These are phyloP conservation scores for Trachymyrmex cornetzi DNA, from an alignment of 1,140 invertebrate species.

Conservation along the genomic window DNA sequence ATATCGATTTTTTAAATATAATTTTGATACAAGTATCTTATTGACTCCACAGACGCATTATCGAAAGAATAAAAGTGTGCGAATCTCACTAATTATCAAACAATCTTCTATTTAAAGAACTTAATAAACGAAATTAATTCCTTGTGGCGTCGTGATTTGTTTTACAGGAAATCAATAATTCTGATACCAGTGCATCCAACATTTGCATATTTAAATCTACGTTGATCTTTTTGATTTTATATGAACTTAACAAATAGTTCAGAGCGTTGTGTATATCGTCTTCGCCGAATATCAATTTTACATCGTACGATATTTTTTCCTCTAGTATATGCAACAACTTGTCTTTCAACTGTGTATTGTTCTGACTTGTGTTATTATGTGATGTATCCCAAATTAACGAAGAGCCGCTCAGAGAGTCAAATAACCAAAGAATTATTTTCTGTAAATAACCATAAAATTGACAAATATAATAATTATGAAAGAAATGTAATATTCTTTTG, in stretches of 20 bases:
- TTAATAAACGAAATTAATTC: slow-evolving; percentile 40
- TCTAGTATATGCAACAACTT: slow-evolving; percentile 68
- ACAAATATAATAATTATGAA: slow-evolving; percentile 23
- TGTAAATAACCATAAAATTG: slow-evolving; percentile 64
- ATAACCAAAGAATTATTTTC: slow-evolving; percentile 68
- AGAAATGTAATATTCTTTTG: slow-evolving; percentile 12
- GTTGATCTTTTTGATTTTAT: slow-evolving; percentile 76
- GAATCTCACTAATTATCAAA: background rate
- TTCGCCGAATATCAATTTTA: slow-evolving; percentile 77
- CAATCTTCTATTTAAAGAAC: background rate
- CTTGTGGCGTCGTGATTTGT: slow-evolving; percentile 21
- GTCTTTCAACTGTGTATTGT: slow-evolving; percentile 52
- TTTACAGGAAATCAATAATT: slow-evolving; percentile 78
- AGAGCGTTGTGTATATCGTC: slow-evolving; percentile 72
- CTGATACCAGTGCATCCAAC: slow-evolving; percentile 78
- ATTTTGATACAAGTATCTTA: slow-evolving; percentile 55
- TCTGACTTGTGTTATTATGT: slow-evolving; percentile 60
- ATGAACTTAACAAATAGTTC: slow-evolving; percentile 75
- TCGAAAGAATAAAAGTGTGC: background rate
- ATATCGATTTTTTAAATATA: slow-evolving; percentile 65
- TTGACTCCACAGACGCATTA: background rate
- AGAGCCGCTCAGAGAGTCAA: slow-evolving; percentile 57
- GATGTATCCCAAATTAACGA: slow-evolving; percentile 54
- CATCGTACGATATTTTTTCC: slow-evolving; percentile 65
- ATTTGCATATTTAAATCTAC: slow-evolving; percentile 78